These are phyloP conservation scores for Cyanoderma ruficeps DNA, from an alignment of 2,113 vertebrate species.

Conservation along the genomic window DNA sequence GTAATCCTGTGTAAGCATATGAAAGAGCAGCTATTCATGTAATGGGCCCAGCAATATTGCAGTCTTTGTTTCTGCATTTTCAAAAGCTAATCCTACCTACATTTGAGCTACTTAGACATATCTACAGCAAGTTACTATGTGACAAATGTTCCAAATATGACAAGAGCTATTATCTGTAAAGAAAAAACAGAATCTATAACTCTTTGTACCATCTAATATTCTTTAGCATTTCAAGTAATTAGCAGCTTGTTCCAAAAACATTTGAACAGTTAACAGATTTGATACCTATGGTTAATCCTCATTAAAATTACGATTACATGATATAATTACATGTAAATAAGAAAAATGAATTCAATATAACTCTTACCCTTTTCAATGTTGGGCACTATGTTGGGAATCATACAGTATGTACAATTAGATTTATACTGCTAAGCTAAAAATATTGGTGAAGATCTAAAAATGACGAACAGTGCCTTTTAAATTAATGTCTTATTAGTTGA, in stretches of 20 bases:
- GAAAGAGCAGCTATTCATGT: background rate
- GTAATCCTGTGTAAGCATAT: background rate
- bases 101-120: background rate
- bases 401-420: constrained; percentile 77
- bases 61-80: constrained; percentile 43
- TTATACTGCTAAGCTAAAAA: constrained; percentile 82
- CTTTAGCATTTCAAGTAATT: constrained; percentile 77
- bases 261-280: constrained; percentile 79
- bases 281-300: constrained; percentile 82
- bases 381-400: constrained; percentile 78
- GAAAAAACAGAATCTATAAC: constrained; percentile 49
- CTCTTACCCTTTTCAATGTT: constrained; percentile 73
- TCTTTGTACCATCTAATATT: constrained; percentile 73
- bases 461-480: constrained; percentile 87
- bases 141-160: constrained; percentile 23
- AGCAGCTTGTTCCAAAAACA: constrained; percentile 78
- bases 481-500: constrained; percentile 90
- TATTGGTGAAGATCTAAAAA: constrained; percentile 84
- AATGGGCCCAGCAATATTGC: background rate
- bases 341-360: constrained; percentile 82
- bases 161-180: constrained; percentile 30
- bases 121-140: constrained; percentile 30
- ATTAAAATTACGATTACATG: constrained; percentile 82
- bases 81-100: constrained; percentile 21
- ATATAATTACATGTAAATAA: constrained; percentile 86